Evolutionary conservation across 2,113 vertebrate species (phyloP), one percentile per base, ranked within the genome.

Genomic region (Pelusios castaneus): DNA sequence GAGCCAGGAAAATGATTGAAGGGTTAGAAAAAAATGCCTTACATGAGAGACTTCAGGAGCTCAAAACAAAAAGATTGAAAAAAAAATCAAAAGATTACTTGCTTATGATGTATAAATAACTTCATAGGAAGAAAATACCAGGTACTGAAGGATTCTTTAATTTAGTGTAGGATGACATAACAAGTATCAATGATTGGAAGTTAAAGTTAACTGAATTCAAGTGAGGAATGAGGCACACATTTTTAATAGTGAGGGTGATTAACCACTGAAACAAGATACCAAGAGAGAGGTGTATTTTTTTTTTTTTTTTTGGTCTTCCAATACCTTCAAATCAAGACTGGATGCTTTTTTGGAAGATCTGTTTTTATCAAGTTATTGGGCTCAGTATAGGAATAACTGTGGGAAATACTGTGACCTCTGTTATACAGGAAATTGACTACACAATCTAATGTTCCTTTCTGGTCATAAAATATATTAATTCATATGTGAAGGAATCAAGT

Each of bases 401-500:
- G 25, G 70, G 84, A 87, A 91, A 82, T 75, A 8, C 17, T 82
- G 1, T 19, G 34, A 52, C n/a, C 16, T 5, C 14, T 4, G 12
- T 43, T 70, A 75, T 34, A 45, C 41, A 11, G 80, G 78, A 84
- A 24, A 0, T 76, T 27, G 67, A 9, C 13, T 55, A 80, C 7
- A 10, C 21, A 3, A 55, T 25, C 5, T 75, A 38, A 52, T 31
- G 3, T 75, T 89, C 0, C 25, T 0, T 0, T 41, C 25, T 75
- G 5, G 1, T 88, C 84, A 86, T 80, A 22, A 56, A 17, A 63
- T 13, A 8, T 41, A 13, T 54, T 6, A 10, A 2, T 4, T 58
- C 56, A 58, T 58, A 52, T 17, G 16, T 17, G 49, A 49, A 12
- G 49, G 49, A 13, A 13, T 49, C 10, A 13, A 17, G 13, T 17